These are phyloP conservation scores for Morone chrysops DNA, from an alignment of 2,113 vertebrate species.

Conservation along the genomic window DNA sequence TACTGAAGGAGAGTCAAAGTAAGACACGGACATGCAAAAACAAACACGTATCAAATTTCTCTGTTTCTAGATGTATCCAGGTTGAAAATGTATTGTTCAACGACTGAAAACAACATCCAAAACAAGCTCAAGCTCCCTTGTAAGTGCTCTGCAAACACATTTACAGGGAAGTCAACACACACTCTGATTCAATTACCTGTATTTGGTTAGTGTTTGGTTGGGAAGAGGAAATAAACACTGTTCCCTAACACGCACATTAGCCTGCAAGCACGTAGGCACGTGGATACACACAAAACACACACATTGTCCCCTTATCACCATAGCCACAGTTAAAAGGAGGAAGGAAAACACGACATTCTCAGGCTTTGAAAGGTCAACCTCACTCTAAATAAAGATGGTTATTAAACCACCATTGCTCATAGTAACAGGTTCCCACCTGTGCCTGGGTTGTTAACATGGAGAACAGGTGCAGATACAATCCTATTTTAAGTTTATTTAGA, in stretches of 20 bases:
- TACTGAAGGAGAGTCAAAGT: not conserved
- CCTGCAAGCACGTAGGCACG: constrained; percentile 1
- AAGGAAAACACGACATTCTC: constrained; percentile 59
- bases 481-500: constrained; percentile 36
- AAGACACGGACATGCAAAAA: not conserved
- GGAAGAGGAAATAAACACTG: constrained; percentile 52
- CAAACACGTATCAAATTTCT: not conserved
- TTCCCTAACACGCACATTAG: constrained; percentile 35
- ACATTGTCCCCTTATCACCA: constrained; percentile 69
- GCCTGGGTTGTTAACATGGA: constrained; percentile 22
- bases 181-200: constrained; percentile 61
- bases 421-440: constrained; percentile 54
- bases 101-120: constrained; percentile 10
- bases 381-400: constrained; percentile 55
- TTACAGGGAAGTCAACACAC: constrained; percentile 51
- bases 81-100: not conserved
- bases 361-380: constrained; percentile 63
- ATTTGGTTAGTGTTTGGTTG: constrained; percentile 57
- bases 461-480: constrained; percentile 31
- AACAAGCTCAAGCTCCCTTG: not conserved
- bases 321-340: constrained; percentile 63
- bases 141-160: constrained; percentile 73
- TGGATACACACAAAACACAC: constrained; percentile 24
- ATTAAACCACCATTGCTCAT: constrained; percentile 45
- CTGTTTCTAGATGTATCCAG: not conserved